phyloP scores from a whole-genome alignment of 2,113 vertebrate genomes.

The Struthio camelus region DNA sequence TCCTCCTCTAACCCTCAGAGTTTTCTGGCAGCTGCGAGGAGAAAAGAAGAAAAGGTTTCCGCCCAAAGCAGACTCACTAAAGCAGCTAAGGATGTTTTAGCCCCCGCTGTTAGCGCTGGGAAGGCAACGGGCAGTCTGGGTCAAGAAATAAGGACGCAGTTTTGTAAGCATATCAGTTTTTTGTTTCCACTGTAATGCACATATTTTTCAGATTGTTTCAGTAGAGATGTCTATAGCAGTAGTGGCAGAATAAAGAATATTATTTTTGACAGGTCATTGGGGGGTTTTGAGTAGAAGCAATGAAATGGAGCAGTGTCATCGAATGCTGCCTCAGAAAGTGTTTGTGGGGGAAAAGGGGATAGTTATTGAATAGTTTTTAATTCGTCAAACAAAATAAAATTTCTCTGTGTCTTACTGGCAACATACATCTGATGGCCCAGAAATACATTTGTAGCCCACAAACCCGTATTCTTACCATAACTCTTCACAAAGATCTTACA shows the following conservation, averaged over 20 bases:
- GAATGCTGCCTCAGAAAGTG: background rate
- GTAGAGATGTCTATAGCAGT: background rate
- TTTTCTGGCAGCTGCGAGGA: background rate
- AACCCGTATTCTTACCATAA: accelerated
- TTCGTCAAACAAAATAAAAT: background rate
- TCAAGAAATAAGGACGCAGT: background rate
- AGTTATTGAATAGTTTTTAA: background rate
- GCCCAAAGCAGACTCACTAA: background rate
- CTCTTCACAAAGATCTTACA: too few relatives aligned
- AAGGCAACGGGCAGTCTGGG: background rate
- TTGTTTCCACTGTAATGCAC: background rate
- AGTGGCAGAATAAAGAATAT: background rate
- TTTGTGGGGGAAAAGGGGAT: background rate
- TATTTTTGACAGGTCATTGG: background rate
- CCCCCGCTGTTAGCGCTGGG: background rate
- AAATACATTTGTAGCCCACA: background rate
- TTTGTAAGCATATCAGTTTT: background rate
- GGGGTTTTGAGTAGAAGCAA: background rate
- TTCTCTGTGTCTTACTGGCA: background rate
- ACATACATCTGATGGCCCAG: background rate
- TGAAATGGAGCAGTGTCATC: background rate
- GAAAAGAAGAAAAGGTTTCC: background rate
- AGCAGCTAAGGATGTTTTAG: background rate
- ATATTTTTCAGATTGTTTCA: background rate
- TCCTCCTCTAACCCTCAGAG: background rate